Conservation (phyloP, 2,113 vertebrate genomes). For the Orycteropus afer region DNA sequence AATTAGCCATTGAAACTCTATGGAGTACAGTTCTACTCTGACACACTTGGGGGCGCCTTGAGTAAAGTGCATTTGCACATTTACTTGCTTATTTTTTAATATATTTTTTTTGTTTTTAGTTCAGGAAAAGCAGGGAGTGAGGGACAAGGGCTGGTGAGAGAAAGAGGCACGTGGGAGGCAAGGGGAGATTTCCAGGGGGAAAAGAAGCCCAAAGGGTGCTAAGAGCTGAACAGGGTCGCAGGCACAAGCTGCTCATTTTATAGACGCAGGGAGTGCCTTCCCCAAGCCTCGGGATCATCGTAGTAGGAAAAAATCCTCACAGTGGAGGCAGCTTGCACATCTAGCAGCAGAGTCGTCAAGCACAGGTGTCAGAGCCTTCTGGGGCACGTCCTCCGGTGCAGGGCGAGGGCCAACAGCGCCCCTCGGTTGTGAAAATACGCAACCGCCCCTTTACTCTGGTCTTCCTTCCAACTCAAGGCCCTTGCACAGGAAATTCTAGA, state of each 20-base stretch:
- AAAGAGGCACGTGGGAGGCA: too few species aligned
- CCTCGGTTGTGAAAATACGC: neutral
- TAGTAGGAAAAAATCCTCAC: neutral
- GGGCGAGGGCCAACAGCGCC: neutral
- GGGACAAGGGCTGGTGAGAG: neutral
- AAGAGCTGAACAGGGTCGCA: neutral
- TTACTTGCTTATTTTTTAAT: too few species aligned
- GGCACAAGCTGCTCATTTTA: neutral
- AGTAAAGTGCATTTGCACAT: neutral
- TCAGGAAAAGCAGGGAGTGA: neutral
- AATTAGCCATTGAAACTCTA: too few species aligned
- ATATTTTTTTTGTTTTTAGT: neutral
- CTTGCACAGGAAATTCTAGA: neutral
- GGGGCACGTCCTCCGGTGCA: rapidly evolving
- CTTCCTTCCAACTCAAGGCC: neutral
- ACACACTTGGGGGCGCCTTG: too few species aligned
- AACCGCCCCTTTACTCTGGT: neutral
- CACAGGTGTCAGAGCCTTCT: neutral
- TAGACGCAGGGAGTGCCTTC: neutral
- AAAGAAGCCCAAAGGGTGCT: neutral
- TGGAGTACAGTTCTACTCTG: too few species aligned
- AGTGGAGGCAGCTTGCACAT: neutral
- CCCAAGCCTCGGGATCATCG: neutral
- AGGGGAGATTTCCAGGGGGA: neutral
- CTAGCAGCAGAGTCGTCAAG: neutral